Base-by-base conservation (phyloP, 1,140 invertebrate species). In the Aphaenogaster floridana region DNA sequence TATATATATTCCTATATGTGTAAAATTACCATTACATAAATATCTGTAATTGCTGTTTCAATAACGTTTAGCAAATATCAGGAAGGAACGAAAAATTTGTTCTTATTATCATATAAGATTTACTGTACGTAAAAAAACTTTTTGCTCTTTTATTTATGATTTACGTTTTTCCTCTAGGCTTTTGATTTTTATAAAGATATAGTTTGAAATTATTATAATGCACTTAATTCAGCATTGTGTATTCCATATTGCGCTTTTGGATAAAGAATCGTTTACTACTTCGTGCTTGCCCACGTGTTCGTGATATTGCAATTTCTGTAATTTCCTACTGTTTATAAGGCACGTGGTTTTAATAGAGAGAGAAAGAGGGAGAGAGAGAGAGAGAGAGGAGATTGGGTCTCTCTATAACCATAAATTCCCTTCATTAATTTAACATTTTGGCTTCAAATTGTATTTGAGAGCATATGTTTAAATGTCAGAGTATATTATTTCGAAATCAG, bases 191-290 rank as follows among this genome's bases (percentile, higher is more conserved):
- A 45, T 48, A 5, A 66, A 21, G 9, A 64, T 79, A 64, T 79
- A 78, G 48, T 3, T 13, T 28, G 45, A 64, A 34, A 21, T 79
- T 36, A 71, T 36, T 8, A 5, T 15, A 13, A 71, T 17, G 13
- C 28, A 87, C 74, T 89, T 90, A 83, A 89, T 89, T 83, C 88
- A 89, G 88, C 89, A 90, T 61, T 78, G 57, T 54, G 59, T 71
- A 76, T 83, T 90, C 57, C n/a, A 79, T 34, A 57, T 54, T n/a
- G 13, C 39, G 13, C 6, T 69, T 57, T 28, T 89, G 48, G 69
- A 45, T 76, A 86, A 86, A 68, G 42, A 89, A 77, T 86, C 64
- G 61, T 50, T 87, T 39, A 50, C 48, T 87, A 69, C 50, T 76
- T 68, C 36, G 61, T 71, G 61, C 50, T 88, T 68, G 36, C n/a